Evolutionary conservation across 2,113 vertebrate species (phyloP), one percentile per base, ranked within the genome.

Genomic region (Cebidichthys violaceus): DNA sequence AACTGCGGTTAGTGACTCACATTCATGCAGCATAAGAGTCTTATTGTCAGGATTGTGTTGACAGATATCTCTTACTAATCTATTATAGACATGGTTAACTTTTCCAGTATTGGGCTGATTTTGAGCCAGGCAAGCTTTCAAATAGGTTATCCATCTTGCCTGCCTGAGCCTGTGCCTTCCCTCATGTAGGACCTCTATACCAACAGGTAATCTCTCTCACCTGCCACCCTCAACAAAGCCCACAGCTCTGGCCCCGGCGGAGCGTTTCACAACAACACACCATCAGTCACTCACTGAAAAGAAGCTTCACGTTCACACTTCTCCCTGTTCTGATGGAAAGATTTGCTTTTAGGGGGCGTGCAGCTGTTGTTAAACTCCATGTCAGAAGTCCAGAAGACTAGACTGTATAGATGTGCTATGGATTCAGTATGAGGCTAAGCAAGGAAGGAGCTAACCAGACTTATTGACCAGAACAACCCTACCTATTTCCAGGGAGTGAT

Each of bases 201-300:
- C 86, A 87, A 82, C 86, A 90, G 76, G 70, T 92, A 89, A 92
- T 93, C 88, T 88, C 74, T 77, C 81, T 89, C 77, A 90, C 89
- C 85, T 93, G 87, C 70, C 87, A 88, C 75, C 77, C 60, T 86
- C 35, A 35, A 89, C 79, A 86, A 90, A 93, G 79, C 84, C 62
- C 60, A 20, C 71, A 79, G 75, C 79, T 86, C 37, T 20, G 22
- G 67, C 75, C 68, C 82, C 68, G 68, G 62, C 10, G 39, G 75
- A 91, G 90, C 41, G 37, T 92, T 93, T 92, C 89, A 89, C 84
- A 91, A 88, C 86, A 82, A 75, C 71, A 74, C 68, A 43, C 45
- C 82, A 92, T 92, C 87, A 87, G 73, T 92, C 87, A 87, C 68
- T 78, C 65, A n/a, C 66, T 86, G 84, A 88, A 93, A 86, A 80